Evolutionary conservation across 2,888 invertebrate species (phyloP), one percentile per base, ranked within the genome.

Genomic region (Hemithea aestivaria): DNA sequence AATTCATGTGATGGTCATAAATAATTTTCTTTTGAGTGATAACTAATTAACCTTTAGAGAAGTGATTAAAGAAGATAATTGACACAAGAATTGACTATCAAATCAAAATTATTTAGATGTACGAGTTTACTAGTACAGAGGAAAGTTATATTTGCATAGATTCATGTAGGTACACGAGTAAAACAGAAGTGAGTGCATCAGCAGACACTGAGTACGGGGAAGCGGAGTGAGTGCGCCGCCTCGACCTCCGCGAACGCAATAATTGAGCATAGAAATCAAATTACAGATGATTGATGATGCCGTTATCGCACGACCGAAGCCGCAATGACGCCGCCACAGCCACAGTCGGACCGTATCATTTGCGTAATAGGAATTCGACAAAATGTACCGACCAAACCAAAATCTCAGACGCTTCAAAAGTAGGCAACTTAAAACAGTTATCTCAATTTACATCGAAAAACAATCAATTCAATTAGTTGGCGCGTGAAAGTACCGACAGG

Each of bases 221-320:
- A 78, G 66, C 66, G 59, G 66, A 71, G 71, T 66, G 66, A 71
- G 71, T 66, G 67, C 68, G 64, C 71, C 64, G 68, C 56, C 58
- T 60, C 82, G 84, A 84, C 79, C 83, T 82, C 81, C 73, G 78
- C 76, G 77, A 76, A 83, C 80, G 82, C 76, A 85, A 85, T 87
- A 87, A 87, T 85, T 87, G 87, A 84, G 82, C 81, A 83, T 84
- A 85, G 84, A 85, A 87, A 87, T 85, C 85, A 84, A 85, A 87
- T 87, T 84, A 85, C 77, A 76, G 82, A 84, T 79, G 85, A 87
- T 87, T 84, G 85, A 85, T 79, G 82, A 83, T 84, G 72, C 85
- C 85, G 87, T 85, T 87, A 83, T 73, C 52, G 81, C 82, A 83
- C 82, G 80, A 79, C 73, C 66, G 71, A 67, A 75, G 81, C 79